These are phyloP conservation scores for Zaprionus ornatus DNA, from an alignment of 1,140 invertebrate genomes.

Conservation along the genomic window DNA sequence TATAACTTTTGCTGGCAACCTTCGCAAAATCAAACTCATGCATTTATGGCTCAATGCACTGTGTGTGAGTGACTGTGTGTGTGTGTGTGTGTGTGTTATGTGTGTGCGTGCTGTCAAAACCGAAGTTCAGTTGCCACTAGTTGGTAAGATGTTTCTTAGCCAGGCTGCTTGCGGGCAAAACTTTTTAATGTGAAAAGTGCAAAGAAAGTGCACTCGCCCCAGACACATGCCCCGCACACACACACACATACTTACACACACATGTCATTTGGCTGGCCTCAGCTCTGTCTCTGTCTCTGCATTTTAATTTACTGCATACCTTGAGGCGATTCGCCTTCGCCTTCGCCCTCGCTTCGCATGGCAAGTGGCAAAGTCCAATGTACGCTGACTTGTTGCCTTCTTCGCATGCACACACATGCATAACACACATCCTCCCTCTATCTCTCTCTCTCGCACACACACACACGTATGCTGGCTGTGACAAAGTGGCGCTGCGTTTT, in stretches of 20 bases:
- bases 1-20: conserved; percentile 9
- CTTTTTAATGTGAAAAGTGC: conserved; percentile 80
- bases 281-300: conserved; percentile 62
- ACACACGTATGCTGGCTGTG: conserved; percentile 32
- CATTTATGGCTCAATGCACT: conserved; percentile 71
- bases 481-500: conserved; percentile 73
- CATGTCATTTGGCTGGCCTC: conserved; percentile 51
- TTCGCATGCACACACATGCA: conserved; percentile 24
- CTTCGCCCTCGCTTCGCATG: conserved; percentile 62
- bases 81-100: conserved; percentile 26
- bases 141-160: conserved; percentile 41
- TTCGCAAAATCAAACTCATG: conserved; percentile 59
- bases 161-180: conserved; percentile 70
- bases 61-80: conserved; percentile 13
- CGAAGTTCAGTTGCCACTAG: conserved; percentile 61
- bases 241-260: conserved; percentile 27
- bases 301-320: conserved; percentile 83
- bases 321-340: conserved; percentile 63
- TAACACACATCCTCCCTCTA: conserved; percentile 12
- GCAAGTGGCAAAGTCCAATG: conserved; percentile 80
- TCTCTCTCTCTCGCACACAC: background rate
- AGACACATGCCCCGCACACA: conserved; percentile 46
- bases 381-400: conserved; percentile 78
- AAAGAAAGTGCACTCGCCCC: conserved; percentile 68
- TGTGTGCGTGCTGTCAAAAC: conserved; percentile 66